Evolutionary conservation across 2,888 invertebrate genomes (phyloP), one percentile per base, ranked within the genome.

Genomic region (Conchocele bisecta): DNA sequence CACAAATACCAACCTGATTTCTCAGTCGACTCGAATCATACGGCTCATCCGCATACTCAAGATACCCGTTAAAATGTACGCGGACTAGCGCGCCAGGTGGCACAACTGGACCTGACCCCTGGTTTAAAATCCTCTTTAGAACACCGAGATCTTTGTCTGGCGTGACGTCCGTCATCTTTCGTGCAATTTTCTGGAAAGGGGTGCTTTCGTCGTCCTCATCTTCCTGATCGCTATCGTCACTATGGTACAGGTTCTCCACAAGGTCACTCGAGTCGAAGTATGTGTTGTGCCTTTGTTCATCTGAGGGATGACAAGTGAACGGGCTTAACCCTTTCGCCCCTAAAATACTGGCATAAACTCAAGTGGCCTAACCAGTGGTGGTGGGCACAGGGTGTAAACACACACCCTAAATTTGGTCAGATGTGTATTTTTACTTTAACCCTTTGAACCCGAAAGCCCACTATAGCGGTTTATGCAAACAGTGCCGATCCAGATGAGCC

Each of bases 11-110:
- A n/a, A n/a, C 33, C 7, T 15, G 48, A 44, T 78, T 75, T n/a
- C 85, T 54, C 7, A 86, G 65, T 33, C 86, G 67, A 22, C 93
- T 93, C 0, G 94, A 93, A 91, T 96, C 96, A 91, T 94, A 96
- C 0, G 96, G 95, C 74, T 94, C 94, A 63, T 93, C 93, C 39
- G 93, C 92, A 83, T 93, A 93, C 90, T 96, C 96, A 35, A 35
- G 11, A 29, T 66, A 75, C 20, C 58, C 54, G 46, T 66, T n/a
- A 35, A 61, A 76, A 33, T 76, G 76, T 7, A 69, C 74, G 64
- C 83, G 76, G 7, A 88, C 94, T 39, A 94, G 92, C 20, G 93
- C 92, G 53, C 92, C 92, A 7, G 92, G 91, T 31, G 93, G 92
- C 0, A 95, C 91, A 31, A 92, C 86, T 3, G 92, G 86, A 0